Evolutionary conservation across 1,140 invertebrate species (phyloP).

Genomic region (Contarinia nasturtii): DNA sequence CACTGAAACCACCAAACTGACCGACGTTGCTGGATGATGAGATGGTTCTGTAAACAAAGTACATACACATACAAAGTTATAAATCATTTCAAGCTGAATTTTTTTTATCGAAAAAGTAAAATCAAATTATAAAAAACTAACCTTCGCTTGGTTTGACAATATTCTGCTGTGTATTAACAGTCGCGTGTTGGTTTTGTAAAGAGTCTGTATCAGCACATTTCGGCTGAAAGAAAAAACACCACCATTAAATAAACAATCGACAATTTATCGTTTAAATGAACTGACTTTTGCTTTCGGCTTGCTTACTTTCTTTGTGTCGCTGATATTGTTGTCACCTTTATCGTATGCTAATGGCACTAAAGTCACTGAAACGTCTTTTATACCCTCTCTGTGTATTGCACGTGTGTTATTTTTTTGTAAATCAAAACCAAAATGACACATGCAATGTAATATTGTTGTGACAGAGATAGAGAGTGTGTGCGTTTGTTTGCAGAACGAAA

Average conservation of each 20-base stretch:
- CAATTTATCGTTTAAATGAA: no score
- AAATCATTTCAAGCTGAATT: no score
- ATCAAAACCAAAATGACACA: slow-evolving; percentile 1
- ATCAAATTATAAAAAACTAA: no score
- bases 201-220: neutral
- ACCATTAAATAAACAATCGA: no score
- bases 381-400: slow-evolving; percentile 11
- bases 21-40: slow-evolving; percentile 7
- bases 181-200: no score
- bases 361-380: slow-evolving; percentile 20
- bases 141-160: neutral
- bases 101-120: no score
- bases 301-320: slow-evolving; percentile 11
- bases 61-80: no score
- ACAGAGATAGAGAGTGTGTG: neutral
- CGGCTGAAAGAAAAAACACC: neutral
- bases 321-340: slow-evolving; percentile 16
- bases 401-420: neutral
- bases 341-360: slow-evolving; percentile 17
- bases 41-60: no score
- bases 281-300: neutral
- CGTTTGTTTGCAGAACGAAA: no score
- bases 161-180: neutral
- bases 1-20: slow-evolving; percentile 21
- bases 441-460: neutral